Evolutionary conservation across 2,113 vertebrate genomes (phyloP).

Genomic region (Erythrocercus mccallii): DNA sequence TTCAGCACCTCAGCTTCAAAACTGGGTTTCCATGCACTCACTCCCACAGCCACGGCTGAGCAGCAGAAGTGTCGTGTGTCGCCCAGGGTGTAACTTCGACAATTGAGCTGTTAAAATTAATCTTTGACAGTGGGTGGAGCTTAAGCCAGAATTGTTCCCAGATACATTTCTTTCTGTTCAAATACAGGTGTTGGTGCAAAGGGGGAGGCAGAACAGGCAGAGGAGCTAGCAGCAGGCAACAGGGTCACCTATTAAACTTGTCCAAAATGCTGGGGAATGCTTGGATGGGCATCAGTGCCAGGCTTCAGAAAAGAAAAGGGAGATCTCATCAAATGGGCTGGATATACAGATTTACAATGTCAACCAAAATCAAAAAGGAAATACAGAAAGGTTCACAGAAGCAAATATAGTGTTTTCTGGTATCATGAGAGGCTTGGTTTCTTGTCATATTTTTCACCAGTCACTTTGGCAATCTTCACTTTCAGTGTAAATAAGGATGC

Average conservation of each 20-base stretch:
- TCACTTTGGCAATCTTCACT: neutral
- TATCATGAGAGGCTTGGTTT: neutral
- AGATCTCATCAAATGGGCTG: neutral
- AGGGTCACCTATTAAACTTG: neutral
- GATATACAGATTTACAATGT: neutral
- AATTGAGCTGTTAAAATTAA: neutral
- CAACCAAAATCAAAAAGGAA: neutral
- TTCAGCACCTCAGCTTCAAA: neutral
- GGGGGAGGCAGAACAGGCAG: neutral
- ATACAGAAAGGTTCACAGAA: neutral
- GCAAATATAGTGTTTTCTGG: neutral
- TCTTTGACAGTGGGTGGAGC: neutral
- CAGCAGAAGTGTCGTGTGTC: neutral
- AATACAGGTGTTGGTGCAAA: neutral
- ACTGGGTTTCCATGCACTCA: neutral
- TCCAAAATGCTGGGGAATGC: neutral
- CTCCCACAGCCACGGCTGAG: neutral
- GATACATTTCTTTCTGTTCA: neutral
- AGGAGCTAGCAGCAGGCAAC: neutral
- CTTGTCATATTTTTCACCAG: neutral
- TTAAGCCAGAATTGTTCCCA: neutral
- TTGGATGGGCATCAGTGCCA: neutral
- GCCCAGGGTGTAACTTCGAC: neutral
- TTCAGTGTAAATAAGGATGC: neutral
- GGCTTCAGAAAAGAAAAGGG: neutral